Evolutionary conservation across 2,797 vertebrate species (phyloP), one percentile per base, ranked within the genome.

Genomic region (Helicolenus hilgendorfi): DNA sequence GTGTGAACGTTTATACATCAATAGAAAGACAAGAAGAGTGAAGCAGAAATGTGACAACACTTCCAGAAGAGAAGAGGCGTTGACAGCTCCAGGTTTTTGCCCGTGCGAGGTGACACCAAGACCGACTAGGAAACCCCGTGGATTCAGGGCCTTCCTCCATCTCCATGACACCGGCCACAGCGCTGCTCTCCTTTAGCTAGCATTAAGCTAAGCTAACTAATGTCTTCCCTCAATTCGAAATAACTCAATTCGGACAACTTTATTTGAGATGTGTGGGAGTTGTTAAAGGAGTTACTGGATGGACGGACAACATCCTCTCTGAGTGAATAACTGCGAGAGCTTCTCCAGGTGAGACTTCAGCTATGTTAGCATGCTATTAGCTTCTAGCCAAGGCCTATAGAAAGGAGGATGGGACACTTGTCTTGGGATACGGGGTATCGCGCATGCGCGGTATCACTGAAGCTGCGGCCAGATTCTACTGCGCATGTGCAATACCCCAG

Each of bases 61-160:
- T 94, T 77, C 89, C 81, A 13, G 55, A 20, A n/a, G 71, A 87
- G 77, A 77, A 89, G 82, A 88, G 91, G 91, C 83, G 71, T 7
- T 91, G 91, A 89, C 91, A 92, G 91, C 87, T 91, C 90, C 59
- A n/a, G 79, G 82, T 71, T 82, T 77, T 83, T 78, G 74, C 87
- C 91, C 89, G 86, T 88, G 87, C 86, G 78, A 88, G 76, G 90
- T 18, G 92, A 41, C 84, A 80, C 78, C 90, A 14, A 90, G 83
- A 82, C 90, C 75, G 85, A 77, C 82, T 49, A 95, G 95, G 93
- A 97, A 97, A 97, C 90, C 92, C 96, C 95, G 96, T 96, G 96
- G 96, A 97, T 95, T 92, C 81, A 81, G 96, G 41, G 6, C 41
- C 41, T 45, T 2, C 41, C 41, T 45, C 41, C 38, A 41, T 41